Evolutionary conservation across 2,113 vertebrate species (phyloP).

Genomic region (Tonatia bakeri): DNA sequence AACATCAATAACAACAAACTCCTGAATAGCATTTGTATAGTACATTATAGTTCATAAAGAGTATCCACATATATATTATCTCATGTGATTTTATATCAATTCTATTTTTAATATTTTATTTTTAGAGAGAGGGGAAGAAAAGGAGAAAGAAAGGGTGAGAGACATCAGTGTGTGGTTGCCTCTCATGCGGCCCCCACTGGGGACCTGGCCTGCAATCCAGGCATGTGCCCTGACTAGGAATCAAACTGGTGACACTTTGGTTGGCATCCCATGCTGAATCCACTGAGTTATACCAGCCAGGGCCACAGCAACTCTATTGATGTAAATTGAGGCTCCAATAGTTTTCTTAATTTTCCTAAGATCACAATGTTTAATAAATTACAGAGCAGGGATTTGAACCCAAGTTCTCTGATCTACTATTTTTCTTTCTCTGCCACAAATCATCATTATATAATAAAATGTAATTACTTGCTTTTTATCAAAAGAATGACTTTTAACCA

Average conservation of each 20-base stretch:
- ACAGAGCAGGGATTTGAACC: background rate
- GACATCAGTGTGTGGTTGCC: no score
- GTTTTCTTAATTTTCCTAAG: background rate
- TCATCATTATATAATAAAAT: slow-evolving; percentile 3
- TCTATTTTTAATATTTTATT: no score
- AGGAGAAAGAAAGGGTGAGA: no score
- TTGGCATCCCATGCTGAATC: no score
- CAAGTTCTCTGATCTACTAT: background rate
- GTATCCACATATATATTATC: background rate
- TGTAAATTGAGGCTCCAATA: background rate
- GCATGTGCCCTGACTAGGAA: no score
- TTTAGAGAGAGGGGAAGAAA: no score
- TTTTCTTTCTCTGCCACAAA: slow-evolving; percentile 3
- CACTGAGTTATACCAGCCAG: no score
- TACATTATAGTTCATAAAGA: background rate
- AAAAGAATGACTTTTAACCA: slow-evolving; percentile 52
- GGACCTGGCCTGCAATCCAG: no score
- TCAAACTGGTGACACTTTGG: no score
- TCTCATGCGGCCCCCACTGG: no score
- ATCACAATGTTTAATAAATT: slow-evolving; percentile 35
- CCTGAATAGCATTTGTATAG: background rate
- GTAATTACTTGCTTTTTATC: slow-evolving; percentile 36
- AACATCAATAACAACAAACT: slow-evolving; percentile 12
- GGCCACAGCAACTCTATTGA: background rate
- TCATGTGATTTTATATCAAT: background rate